Conservation (phyloP, 2,888 invertebrate genomes). For the Resseliella maxima region DNA sequence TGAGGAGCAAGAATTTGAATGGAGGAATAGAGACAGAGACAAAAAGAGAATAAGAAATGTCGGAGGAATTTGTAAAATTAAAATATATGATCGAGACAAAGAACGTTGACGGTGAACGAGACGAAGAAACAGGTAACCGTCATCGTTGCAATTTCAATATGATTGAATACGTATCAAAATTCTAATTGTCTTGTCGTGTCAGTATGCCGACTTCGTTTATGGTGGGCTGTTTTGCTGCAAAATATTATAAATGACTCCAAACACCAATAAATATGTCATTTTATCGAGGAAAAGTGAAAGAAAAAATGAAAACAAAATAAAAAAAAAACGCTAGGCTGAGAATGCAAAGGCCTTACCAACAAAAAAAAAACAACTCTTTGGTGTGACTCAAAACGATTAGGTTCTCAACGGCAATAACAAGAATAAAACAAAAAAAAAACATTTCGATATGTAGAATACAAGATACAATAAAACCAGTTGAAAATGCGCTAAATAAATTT, state of each 20-base stretch:
- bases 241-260: conserved; percentile 41
- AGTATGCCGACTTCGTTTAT: conserved; percentile 49
- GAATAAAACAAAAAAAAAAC: neutral
- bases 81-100: neutral
- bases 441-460: neutral
- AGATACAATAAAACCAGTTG: neutral
- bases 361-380: neutral
- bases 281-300: neutral
- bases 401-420: neutral
- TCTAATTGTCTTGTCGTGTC: conserved; percentile 54
- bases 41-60: neutral
- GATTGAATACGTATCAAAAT: conserved; percentile 55
- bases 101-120: neutral
- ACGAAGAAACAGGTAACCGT: conserved; percentile 6
- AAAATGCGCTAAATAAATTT: conserved; percentile 31
- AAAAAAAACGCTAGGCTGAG: neutral
- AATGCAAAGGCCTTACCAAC: neutral
- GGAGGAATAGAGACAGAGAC: neutral
- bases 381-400: conserved; percentile 43
- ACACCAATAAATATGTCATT: conserved; percentile 51
- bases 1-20: neutral
- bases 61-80: conserved; percentile 43
- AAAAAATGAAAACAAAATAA: neutral
- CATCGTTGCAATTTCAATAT: conserved; percentile 49
- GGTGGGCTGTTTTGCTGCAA: conserved; percentile 53